These are phyloP conservation scores for Apolygus lucorum DNA, from an alignment of 1,140 invertebrate genomes.

Conservation along the genomic window DNA sequence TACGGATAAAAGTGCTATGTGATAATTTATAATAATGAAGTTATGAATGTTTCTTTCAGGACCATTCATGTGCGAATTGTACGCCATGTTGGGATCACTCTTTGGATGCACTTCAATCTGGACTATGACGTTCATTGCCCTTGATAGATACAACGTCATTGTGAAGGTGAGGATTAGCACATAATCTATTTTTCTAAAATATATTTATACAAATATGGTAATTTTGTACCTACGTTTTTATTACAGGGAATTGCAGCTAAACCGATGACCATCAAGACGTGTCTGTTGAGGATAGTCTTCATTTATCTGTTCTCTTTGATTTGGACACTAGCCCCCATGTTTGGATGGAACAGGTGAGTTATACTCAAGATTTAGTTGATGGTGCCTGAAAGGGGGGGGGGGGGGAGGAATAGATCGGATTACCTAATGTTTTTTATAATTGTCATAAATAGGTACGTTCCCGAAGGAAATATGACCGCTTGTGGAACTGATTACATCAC, in stretches of 20 bases:
- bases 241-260: slow-evolving; percentile 55
- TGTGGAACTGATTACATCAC: slow-evolving; percentile 76
- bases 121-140: slow-evolving; percentile 71
- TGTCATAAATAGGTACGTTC: slow-evolving; percentile 54
- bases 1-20: no score
- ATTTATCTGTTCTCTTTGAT: slow-evolving; percentile 57
- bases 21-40: no score
- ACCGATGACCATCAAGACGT: slow-evolving; percentile 58
- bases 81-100: slow-evolving; percentile 66
- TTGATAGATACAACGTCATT: slow-evolving; percentile 78
- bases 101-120: slow-evolving; percentile 74
- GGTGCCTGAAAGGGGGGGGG: background rate
- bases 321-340: slow-evolving; percentile 63
- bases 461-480: slow-evolving; percentile 78
- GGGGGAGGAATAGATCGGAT: background rate
- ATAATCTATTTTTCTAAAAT: background rate
- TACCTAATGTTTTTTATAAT: background rate
- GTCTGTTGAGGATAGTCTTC: slow-evolving; percentile 54
- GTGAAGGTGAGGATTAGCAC: slow-evolving; percentile 60
- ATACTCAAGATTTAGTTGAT: background rate
- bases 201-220: no score
- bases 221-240: background rate
- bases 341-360: slow-evolving; percentile 70
- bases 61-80: slow-evolving; percentile 70
- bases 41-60: slow-evolving; percentile 40